Base-by-base conservation (phyloP, 2,113 vertebrate genomes). In the Chrysochloris asiatica region DNA sequence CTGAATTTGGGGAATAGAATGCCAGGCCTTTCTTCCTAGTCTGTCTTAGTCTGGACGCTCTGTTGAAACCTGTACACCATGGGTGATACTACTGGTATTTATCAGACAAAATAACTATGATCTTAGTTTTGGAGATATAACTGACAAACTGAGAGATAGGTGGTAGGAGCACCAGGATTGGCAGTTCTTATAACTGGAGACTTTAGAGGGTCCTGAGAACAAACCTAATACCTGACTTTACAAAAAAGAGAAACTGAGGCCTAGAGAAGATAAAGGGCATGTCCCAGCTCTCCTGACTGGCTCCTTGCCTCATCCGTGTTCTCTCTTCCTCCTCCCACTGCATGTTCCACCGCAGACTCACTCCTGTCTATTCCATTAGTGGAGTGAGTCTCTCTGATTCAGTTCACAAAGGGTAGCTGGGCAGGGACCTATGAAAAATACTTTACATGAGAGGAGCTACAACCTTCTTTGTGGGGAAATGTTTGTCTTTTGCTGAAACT, bases 171-270 rank as follows among this genome's bases (percentile, higher is more conserved):
- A 36, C 67, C 67, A 41, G 36, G 14, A 17, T 41, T 38, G 16
- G 36, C 38, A 38, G 38, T 14, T 48, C 56, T 75, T 56, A 56
- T 52, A 48, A 43, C 76, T 83, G 5, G n/a, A 17, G 36, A 75
- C 4, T 1, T 0, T 24, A 6, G 45, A 89, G 7, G 22, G 33
- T 33, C 22, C 30, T 6, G 8, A 41, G 17, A 47, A 26, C 30
- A 92, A 91, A 78, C 41, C 79, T 17, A 17, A 19, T 45, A 56
- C 59, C 19, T 48, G 30, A 36, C 45, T 59, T 80, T 52, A 45
- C 33, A 80, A 43, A 88, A 73, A 24, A 30, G 56, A n/a, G 71
- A 84, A 56, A 73, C 33, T 61, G 45, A 83, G 19, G 19, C 50
- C 41, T 8, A 26, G 36, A 21, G 80, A 47, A 48, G 61, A 24